Conservation (phyloP, 37 sponge, comb jelly and placozoan genomes). For the Halisarca cf. caerulea region DNA sequence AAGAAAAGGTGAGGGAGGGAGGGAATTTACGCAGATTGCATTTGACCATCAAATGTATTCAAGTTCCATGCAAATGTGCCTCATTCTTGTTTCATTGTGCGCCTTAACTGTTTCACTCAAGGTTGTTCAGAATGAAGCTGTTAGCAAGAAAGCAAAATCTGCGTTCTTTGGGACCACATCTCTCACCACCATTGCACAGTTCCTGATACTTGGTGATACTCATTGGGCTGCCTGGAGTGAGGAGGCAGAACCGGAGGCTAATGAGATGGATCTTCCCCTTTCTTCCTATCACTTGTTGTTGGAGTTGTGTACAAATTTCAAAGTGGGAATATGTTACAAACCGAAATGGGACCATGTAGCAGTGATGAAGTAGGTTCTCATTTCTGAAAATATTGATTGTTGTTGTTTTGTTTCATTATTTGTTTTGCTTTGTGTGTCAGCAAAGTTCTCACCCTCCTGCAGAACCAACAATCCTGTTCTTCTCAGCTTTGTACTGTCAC, state of each 20-base stretch:
- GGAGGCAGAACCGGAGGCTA: background rate
- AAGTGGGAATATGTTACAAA: slow-evolving; percentile 60
- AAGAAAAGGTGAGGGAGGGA: slow-evolving; percentile 59
- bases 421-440: background rate
- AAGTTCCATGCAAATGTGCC: no score
- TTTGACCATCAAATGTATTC: no score
- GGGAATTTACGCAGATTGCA: no score
- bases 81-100: background rate
- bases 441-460: background rate
- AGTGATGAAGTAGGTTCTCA: slow-evolving; percentile 31
- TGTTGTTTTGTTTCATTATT: background rate
- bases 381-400: background rate
- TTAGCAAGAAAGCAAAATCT: slow-evolving; percentile 66
- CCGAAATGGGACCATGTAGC: slow-evolving; percentile 37
- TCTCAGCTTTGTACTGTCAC: slow-evolving; percentile 50
- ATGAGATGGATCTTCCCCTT: background rate
- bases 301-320: slow-evolving; percentile 48
- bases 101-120: background rate
- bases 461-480: slow-evolving; percentile 74
- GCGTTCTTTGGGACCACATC: slow-evolving; percentile 49
- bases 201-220: slow-evolving; percentile 12
- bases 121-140: slow-evolving; percentile 47
- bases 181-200: slow-evolving; percentile 38
- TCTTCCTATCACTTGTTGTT: slow-evolving; percentile 22
- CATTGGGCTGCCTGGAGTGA: background rate